Evolutionary conservation across 2,113 vertebrate genomes (phyloP), one percentile per base, ranked within the genome.

Genomic region (Brachyistius frenatus): DNA sequence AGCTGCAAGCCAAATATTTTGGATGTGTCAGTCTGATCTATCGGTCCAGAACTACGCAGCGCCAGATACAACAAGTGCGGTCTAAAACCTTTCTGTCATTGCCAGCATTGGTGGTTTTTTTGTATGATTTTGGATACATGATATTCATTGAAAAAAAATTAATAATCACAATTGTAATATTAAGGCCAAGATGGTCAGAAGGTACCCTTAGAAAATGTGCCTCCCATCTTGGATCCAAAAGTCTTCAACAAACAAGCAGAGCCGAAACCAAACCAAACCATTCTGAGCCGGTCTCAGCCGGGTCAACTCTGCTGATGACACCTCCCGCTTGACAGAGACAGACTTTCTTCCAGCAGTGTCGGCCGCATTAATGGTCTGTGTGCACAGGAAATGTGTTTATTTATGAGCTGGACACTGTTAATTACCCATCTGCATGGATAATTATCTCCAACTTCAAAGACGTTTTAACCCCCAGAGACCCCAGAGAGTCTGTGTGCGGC

Each of bases 351-450:
- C 36, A 37, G 70, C 39, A 10, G 41, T 10, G 56, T 23, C 5
- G 0, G 76, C 62, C 60, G 46, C 62, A 36, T 52, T 67, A 56
- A 66, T 35, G 10, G 23, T 58, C 54, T 69, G 63, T 77, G 54
- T 32, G 62, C 39, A 65, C 9, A 54, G 33, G 44, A 74, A 77
- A 66, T 55, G 74, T 44, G 71, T 81, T 84, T 84, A 63, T 86
- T 88, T 76, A 88, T 81, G 65, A 74, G 74, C 63, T 61, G 85
- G 85, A 87, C 83, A 55, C 77, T 55, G 63, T 78, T 90, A 90
- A 86, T 87, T 69, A 87, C 62, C 73, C 49, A 23, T 57, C 16
- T 54, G 44, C 55, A 49, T 53, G 36, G 80, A 49, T 84, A 81
- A 81, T 86, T 83, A 86, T 47, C 46, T 70, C 57, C 71, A 56